Base-by-base conservation (phyloP, 1,140 invertebrate genomes). In the Euschistus heros region DNA sequence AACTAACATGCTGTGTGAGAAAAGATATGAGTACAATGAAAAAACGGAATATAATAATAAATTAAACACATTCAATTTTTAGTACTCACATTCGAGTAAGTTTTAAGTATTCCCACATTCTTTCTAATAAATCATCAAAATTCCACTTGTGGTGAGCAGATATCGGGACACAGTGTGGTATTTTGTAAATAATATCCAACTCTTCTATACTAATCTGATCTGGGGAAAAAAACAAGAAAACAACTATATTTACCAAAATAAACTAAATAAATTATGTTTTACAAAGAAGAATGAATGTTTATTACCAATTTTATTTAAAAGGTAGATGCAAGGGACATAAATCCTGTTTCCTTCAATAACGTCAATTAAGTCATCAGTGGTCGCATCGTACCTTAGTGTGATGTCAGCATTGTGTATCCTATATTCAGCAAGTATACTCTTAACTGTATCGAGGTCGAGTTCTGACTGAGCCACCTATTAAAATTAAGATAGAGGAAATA, bases 91-190 rank as follows among this genome's bases (percentile, higher is more conserved):
- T 97, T 80, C 97, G 81, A 52, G 97, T 86, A 10, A 99, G 81
- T 74, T 90, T 89, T 17, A 99, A 78, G 75, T 99, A 99, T 68
- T 95, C 88, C 97, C 97, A 99, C 89, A 99, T 97, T 76, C 94
- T 97, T 75, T 99, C 96, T 17, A 99, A 76, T 59, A 99, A 78
- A 77, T 99, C 97, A 78, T 99, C 97, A 78, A 99, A 99, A 76
- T 99, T 99, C 97, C 97, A 99, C 74, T 92, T 93, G 76, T 99
- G 96, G 81, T 99, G 97, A 63, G 97, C 97, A 63, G 96, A 99
- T 69, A 99, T 98, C 0, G 97, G 97, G 15, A 99, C 95, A 75
- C 93, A 97, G 76, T 99, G 97, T 3, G 97, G 97, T 74, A 99
- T 96, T 81, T 96, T 96, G 77, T 98, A 98, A 74, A 99, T 98